Base-by-base conservation (phyloP, 2,113 vertebrate species). In the Pimephales promelas region DNA sequence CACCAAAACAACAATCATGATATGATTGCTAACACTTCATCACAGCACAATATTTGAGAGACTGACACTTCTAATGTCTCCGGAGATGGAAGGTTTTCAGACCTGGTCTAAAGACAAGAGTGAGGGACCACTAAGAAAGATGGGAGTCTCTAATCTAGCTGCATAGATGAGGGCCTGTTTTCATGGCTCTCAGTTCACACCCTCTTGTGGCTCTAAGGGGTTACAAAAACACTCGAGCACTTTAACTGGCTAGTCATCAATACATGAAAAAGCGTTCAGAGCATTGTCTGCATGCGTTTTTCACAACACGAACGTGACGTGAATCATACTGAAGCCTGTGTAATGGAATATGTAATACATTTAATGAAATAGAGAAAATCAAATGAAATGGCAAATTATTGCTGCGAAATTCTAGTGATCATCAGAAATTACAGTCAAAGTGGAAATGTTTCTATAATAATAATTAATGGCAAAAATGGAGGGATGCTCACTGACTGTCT, bases 231-330 rank as follows among this genome's bases (percentile, higher is more conserved):
- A 49, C 40, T 31, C 45, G 47, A 72, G 43, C n/a, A 73, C n/a
- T 72, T 72, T 72, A 36, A 78, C 3, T 45, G 76, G n/a, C 8
- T 78, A 26, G 34, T 40, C 52, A 76, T 61, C 61, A 77, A 5
- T 22, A n/a, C 31, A n/a, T 18, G 3, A 22, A 64, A 34, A 4
- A 10, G 64, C 49, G 28, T 34, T 73, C 10, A 62, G 49, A 84
- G 62, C 24, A 75, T 28, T 74, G 40, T 16, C 9, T 43, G 9
- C 45, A 56, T 78, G 64, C n/a, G 7, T 52, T 1, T 78, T 36
- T 45, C n/a, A 28, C 20, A 57, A 64, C 5, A 73, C 7, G 5
- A 49, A 16, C 3, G 13, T 9, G 20, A 16, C 3, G 13, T 9
- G 20, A 59, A 57, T 77, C 31, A 72, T 22, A 11, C 36, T 47